Evolutionary conservation across 2,888 invertebrate species (phyloP).

Genomic region (Dorcus parallelipipedus): DNA sequence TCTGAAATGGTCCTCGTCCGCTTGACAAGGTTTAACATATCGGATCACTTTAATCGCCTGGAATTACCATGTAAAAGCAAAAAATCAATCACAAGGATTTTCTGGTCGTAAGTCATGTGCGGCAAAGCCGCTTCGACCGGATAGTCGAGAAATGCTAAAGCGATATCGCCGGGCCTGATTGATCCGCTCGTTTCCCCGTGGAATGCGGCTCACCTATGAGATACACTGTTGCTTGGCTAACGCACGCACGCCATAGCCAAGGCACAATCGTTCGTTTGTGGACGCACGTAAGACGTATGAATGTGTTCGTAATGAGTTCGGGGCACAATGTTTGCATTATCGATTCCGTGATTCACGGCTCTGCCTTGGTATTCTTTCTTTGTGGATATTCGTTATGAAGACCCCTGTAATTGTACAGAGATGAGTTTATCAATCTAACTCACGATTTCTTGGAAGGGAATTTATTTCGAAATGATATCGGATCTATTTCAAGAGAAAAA

Average conservation of each 20-base stretch:
- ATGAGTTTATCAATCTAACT: too few relatives aligned
- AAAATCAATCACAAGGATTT: slow-evolving; percentile 1
- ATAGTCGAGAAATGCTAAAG: slow-evolving; percentile 24
- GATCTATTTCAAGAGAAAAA: too few relatives aligned
- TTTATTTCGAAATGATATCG: too few relatives aligned
- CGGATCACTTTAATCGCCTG: background rate
- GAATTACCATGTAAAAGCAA: background rate
- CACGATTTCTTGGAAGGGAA: too few relatives aligned
- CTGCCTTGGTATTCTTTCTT: background rate
- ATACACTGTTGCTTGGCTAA: background rate
- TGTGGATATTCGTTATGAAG: background rate
- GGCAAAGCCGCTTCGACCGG: slow-evolving; percentile 9
- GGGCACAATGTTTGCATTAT: background rate
- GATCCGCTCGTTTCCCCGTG: slow-evolving; percentile 19
- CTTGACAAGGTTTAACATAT: background rate
- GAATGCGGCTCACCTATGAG: slow-evolving; percentile 14
- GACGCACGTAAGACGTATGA: background rate
- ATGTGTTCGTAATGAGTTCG: background rate
- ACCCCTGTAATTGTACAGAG: too few relatives aligned
- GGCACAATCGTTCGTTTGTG: background rate
- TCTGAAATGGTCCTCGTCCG: background rate
- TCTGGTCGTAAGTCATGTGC: background rate
- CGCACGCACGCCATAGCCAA: background rate
- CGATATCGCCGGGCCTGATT: slow-evolving; percentile 20
- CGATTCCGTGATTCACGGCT: background rate